Base-by-base conservation (phyloP, 1,140 invertebrate genomes). In the Ditylenchus dipsaci region DNA sequence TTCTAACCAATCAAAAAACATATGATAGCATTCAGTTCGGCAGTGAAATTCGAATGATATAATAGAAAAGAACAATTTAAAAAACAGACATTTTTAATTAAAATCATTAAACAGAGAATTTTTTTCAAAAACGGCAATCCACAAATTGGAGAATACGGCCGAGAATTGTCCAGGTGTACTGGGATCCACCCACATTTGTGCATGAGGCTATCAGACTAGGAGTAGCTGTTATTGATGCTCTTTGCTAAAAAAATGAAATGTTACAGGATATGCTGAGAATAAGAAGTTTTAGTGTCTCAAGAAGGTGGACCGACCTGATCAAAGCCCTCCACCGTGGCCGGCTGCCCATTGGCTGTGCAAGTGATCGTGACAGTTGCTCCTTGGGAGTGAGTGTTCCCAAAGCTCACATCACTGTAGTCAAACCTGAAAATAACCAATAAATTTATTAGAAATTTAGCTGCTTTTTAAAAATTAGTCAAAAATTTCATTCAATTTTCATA, bases 121-220 rank as follows among this genome's bases (percentile, higher is more conserved):
- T n/a, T n/a, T n/a, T n/a, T n/a, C n/a, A 80, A 66, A 78, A 81
- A 17, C 80, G 72, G 57, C 80, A 82, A 68, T 82, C 80, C 21
- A 82, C 80, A 64, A 82, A 82, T 57, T 82, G 80, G 17, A 82
- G 75, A 56, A 82, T 82, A 64, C 81, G 43, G 9, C 77, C 74
- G 11, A 82, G 71, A 53, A 82, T 80, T 19, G 80, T 83, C 80
- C 80, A 82, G 29, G 80, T 82, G 67, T 77, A 82, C 63, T 81
- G 79, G 13, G 78, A 78, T 11, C 80, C 80, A 17, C 81, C 80
- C 17, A 82, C 78, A 61, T 83, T 83, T 11, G 80, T 82, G 63
- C 80, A 82, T 11, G 70, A 73, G 29, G 80, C 80, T 5, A 82
- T 72, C 13, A 82, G 66, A n/a, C 64, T 77, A 1, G 81, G 76